Evolutionary conservation across 2,888 invertebrate genomes (phyloP).

Genomic region (Tupiocoris notatus): DNA sequence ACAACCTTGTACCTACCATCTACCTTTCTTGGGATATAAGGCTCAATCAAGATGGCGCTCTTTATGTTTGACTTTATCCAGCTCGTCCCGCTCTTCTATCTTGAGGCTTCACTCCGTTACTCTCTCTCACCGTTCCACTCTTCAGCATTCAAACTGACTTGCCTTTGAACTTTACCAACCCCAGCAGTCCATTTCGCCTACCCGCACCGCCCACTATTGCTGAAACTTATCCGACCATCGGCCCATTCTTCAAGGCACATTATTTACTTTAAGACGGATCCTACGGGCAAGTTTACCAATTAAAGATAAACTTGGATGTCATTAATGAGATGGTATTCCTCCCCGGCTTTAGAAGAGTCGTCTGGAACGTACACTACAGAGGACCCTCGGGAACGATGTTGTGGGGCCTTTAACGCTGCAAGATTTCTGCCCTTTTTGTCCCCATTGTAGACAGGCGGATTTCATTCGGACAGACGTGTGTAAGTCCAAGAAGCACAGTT

Average conservation of each 20-base stretch:
- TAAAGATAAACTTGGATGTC: conserved; percentile 30
- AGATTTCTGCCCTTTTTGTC: background rate
- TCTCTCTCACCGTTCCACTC: conserved; percentile 8
- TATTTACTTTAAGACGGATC: conserved; percentile 33
- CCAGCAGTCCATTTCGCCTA: background rate
- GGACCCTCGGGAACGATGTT: background rate
- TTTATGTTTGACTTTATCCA: conserved; percentile 36
- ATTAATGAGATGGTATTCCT: conserved; percentile 23
- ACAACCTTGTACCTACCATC: background rate
- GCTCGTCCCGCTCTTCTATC: background rate
- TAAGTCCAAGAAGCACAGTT: too few relatives aligned
- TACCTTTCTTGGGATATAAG: conserved; percentile 32
- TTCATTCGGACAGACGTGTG: too few relatives aligned
- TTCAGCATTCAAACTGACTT: conserved; percentile 22
- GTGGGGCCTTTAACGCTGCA: background rate
- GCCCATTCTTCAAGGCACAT: conserved; percentile 30
- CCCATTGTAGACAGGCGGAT: too few relatives aligned
- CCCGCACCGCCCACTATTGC: background rate
- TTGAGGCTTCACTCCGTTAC: background rate
- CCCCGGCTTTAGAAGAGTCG: background rate
- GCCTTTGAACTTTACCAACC: conserved; percentile 25
- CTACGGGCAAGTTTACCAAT: conserved; percentile 26
- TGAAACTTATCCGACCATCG: conserved; percentile 35
- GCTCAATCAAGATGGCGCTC: conserved; percentile 40
- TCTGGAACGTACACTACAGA: background rate